Conservation (phyloP, 2,888 invertebrate genomes). For the Hydrotaea cyrtoneurina region DNA sequence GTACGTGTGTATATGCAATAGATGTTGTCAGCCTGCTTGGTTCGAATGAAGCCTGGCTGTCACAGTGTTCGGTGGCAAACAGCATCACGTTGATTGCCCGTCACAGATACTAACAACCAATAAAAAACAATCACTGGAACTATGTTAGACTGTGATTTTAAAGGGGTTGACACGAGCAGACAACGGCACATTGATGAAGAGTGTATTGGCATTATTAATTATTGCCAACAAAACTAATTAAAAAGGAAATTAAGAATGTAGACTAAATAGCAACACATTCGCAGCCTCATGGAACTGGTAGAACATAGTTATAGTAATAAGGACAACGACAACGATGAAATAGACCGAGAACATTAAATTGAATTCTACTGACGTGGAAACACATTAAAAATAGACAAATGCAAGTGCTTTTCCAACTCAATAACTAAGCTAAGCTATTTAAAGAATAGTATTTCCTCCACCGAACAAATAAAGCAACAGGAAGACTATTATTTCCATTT, state of each 20-base stretch:
- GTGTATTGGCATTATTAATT: conserved; percentile 65
- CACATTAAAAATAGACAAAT: background rate
- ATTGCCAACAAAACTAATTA: conserved; percentile 64
- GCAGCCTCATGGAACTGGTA: background rate
- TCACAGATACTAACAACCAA: conserved; percentile 52
- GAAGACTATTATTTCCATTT: conserved; percentile 38
- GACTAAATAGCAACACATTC: conserved; percentile 25
- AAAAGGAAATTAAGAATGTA: conserved; percentile 56
- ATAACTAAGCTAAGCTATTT: too few species aligned
- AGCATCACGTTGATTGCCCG: conserved; percentile 16
- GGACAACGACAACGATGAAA: background rate
- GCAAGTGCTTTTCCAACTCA: too few species aligned
- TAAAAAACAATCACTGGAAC: conserved; percentile 47
- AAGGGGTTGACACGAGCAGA: conserved; percentile 48
- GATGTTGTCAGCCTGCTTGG: conserved; percentile 12
- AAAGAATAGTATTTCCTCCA: too few species aligned
- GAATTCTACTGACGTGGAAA: background rate
- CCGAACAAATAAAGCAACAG: conserved; percentile 46
- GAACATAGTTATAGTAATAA: background rate
- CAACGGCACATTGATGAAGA: conserved; percentile 26
- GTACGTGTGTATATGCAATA: conserved; percentile 42
- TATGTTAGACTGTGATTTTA: conserved; percentile 49
- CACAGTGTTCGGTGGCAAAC: background rate
- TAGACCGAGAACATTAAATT: background rate
- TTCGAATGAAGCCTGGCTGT: background rate